phyloP scores from a whole-genome alignment of 2,888 invertebrate genomes.

The Pollenia angustigena region DNA sequence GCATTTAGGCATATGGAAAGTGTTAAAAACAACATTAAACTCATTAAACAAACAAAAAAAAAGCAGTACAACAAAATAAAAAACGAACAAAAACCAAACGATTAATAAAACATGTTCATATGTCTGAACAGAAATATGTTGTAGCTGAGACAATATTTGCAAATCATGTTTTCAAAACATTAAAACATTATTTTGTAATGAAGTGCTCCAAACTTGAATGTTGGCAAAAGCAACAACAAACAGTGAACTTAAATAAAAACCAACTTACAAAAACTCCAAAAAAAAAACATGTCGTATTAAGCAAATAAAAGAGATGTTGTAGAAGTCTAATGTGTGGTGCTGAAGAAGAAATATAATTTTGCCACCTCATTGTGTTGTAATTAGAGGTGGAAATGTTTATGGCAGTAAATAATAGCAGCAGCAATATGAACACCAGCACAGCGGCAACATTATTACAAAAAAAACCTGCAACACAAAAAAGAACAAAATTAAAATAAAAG shows the following conservation, averaged over 20 bases:
- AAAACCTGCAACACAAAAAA: neutral
- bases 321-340: slow-evolving; percentile 18
- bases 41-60: slow-evolving; percentile 40
- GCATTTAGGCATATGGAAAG: slow-evolving; percentile 48
- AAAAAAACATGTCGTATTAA: slow-evolving; percentile 56
- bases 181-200: slow-evolving; percentile 60
- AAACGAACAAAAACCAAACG: slow-evolving; percentile 20
- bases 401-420: slow-evolving; percentile 58
- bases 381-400: slow-evolving; percentile 73
- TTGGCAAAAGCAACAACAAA: slow-evolving; percentile 12
- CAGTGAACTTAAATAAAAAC: neutral
- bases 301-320: slow-evolving; percentile 57
- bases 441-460: neutral
- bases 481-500: slow-evolving; percentile 4
- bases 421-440: slow-evolving; percentile 41
- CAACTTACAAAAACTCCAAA: neutral
- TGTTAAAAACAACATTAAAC: slow-evolving; percentile 64
- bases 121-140: neutral
- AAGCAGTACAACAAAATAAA: neutral
- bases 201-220: slow-evolving; percentile 30
- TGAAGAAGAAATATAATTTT: slow-evolving; percentile 60
- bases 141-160: slow-evolving; percentile 55
- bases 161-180: slow-evolving; percentile 67
- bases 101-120: slow-evolving; percentile 44
- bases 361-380: slow-evolving; percentile 73